A percentile compares a stretch with the other conserved stretches of the same genome.
phyloP scores from a whole-genome alignment of 53 echinoderm and acorn worm genomes.

The Holothuria scabra region DNA sequence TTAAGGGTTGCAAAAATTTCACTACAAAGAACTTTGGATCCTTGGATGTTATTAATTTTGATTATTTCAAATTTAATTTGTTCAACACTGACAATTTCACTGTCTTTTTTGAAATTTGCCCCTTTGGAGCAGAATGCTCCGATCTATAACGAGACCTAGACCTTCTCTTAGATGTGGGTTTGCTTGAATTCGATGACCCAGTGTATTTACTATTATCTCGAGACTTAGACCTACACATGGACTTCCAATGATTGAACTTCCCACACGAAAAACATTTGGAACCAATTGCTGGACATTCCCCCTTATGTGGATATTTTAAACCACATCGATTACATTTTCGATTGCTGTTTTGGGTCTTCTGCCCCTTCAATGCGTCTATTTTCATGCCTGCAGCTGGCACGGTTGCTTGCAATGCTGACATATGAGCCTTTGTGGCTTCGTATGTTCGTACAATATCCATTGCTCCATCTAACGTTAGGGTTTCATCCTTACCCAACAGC shows the following conservation, averaged over 20 bases:
- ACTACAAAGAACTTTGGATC: background rate
- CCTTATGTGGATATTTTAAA: too few relatives aligned
- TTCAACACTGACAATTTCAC: background rate
- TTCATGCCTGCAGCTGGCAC: too few relatives aligned
- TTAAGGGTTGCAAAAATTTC: slow-evolving; percentile 3
- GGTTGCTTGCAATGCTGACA: too few relatives aligned
- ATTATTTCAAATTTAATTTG: background rate
- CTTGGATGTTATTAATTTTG: background rate
- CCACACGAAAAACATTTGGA: slow-evolving; percentile 31
- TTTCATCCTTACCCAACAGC: too few relatives aligned
- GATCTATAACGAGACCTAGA: background rate
- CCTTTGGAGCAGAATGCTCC: too few relatives aligned
- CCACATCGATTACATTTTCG: too few relatives aligned
- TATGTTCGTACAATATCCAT: too few relatives aligned
- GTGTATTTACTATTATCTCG: background rate
- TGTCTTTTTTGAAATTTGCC: background rate
- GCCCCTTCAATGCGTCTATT: too few relatives aligned
- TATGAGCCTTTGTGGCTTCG: too few relatives aligned
- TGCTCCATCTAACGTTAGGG: too few relatives aligned
- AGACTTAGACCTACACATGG: slow-evolving; percentile 2
- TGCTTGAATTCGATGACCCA: background rate
- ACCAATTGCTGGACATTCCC: slow-evolving; percentile 33
- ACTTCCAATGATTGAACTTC: slow-evolving; percentile 32
- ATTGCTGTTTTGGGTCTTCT: too few relatives aligned
- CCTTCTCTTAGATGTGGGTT: background rate